These are phyloP conservation scores for Poliocrania exsul DNA, from an alignment of 2,797 vertebrate genomes.

Conservation along the genomic window DNA sequence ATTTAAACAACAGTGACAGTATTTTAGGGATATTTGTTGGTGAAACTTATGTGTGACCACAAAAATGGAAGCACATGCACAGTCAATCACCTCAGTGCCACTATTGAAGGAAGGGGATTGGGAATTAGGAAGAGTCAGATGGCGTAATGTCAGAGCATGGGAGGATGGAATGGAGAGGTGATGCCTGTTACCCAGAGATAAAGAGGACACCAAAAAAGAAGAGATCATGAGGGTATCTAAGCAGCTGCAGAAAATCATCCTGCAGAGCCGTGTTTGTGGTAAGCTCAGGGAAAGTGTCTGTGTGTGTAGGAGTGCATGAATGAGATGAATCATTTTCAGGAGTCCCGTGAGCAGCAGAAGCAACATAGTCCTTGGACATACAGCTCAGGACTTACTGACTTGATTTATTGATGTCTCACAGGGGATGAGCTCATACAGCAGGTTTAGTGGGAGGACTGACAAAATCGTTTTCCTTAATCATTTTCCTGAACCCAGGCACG, in stretches of 20 bases:
- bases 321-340: not conserved
- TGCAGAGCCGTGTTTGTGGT: not conserved
- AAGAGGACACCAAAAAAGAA: not conserved
- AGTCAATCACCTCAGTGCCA: not conserved
- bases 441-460: not conserved
- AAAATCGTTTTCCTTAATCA: not conserved
- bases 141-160: not conserved
- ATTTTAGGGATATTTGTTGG: not conserved
- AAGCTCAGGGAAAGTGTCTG: not conserved
- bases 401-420: not conserved
- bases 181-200: conserved; percentile 3
- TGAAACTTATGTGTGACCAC: not conserved
- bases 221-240: not conserved
- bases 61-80: not conserved
- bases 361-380: not conserved
- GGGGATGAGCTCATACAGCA: conserved; percentile 12
- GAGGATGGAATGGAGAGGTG: not conserved
- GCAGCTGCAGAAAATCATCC: not conserved
- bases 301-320: not conserved
- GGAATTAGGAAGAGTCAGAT: not conserved
- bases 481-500: not conserved
- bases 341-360: conserved; percentile 29
- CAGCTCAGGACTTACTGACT: not conserved
- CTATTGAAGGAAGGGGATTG: not conserved
- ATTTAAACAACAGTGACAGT: not conserved